Evolutionary conservation across 1,140 invertebrate genomes (phyloP).

Genomic region (Trialeurodes vaporariorum): DNA sequence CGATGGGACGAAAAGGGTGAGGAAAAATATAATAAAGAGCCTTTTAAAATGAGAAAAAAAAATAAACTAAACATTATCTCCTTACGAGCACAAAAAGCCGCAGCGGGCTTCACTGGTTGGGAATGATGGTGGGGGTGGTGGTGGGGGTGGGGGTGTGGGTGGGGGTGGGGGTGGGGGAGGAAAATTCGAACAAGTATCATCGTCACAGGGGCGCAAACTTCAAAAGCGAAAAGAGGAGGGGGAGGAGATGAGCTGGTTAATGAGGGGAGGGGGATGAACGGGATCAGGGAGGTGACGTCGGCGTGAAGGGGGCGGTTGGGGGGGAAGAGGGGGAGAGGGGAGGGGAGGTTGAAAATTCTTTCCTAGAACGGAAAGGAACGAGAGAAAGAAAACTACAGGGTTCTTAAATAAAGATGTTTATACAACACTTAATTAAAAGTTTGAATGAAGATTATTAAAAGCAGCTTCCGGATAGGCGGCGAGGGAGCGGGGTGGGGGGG

Average conservation of each 20-base stretch:
- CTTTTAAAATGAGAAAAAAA: no score
- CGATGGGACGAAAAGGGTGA: not conserved
- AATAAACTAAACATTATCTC: not conserved
- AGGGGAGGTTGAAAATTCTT: not conserved
- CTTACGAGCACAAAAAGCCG: not conserved
- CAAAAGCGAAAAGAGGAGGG: not conserved
- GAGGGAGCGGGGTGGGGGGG: no score
- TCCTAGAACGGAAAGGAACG: no score
- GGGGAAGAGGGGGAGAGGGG: not conserved
- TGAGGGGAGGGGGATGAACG: no score
- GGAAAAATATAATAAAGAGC: not conserved
- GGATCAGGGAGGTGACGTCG: not conserved
- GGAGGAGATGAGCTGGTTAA: not conserved
- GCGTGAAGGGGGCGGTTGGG: no score
- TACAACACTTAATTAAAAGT: conserved; percentile 1
- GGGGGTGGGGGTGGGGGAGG: no score
- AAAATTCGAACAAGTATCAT: not conserved
- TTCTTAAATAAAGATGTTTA: conserved; percentile 1
- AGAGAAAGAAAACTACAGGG: not conserved
- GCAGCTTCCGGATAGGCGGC: not conserved
- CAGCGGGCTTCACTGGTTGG: not conserved
- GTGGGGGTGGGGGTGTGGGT: no score
- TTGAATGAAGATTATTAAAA: not conserved
- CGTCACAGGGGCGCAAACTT: not conserved
- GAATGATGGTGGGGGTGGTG: no score